phyloP scores from a whole-genome alignment of 2,113 vertebrate species.

The Phycodurus eques region DNA sequence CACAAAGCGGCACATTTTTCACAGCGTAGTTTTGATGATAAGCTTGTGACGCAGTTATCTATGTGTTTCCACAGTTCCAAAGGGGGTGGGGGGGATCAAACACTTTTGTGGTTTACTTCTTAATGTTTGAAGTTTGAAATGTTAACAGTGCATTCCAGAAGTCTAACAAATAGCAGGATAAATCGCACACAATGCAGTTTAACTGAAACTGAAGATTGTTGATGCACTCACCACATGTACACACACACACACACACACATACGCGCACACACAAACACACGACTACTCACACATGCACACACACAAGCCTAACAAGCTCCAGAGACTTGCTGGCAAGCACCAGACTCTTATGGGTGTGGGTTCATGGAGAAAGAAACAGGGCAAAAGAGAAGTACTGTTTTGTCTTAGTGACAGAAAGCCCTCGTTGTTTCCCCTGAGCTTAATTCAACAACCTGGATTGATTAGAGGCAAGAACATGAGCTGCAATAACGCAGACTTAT shows the following conservation, averaged over 20 bases:
- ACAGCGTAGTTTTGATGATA: slow-evolving; percentile 13
- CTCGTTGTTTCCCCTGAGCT: slow-evolving; percentile 45
- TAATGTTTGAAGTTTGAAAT: slow-evolving; percentile 47
- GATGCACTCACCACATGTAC: slow-evolving; percentile 5
- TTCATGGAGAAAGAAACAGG: slow-evolving; percentile 38
- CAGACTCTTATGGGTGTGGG: slow-evolving; percentile 41
- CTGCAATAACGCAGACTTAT: slow-evolving; percentile 53
- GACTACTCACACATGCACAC: slow-evolving; percentile 6
- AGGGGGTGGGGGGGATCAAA: slow-evolving; percentile 10
- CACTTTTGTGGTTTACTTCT: slow-evolving; percentile 8
- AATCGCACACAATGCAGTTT: slow-evolving; percentile 17
- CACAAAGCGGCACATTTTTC: background rate
- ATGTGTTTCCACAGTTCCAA: background rate
- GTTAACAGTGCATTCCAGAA: slow-evolving; percentile 33
- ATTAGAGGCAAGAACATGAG: slow-evolving; percentile 54
- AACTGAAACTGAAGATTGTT: slow-evolving; percentile 46
- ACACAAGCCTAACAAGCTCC: slow-evolving; percentile 43
- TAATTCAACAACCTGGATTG: slow-evolving; percentile 56
- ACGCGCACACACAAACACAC: slow-evolving; percentile 34
- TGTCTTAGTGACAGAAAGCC: slow-evolving; percentile 54
- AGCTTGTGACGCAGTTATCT: slow-evolving; percentile 37
- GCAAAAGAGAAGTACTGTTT: slow-evolving; percentile 22
- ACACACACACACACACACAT: slow-evolving; percentile 14
- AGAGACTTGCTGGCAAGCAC: slow-evolving; percentile 48
- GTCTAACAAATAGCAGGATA: slow-evolving; percentile 29